These are phyloP conservation scores for Pseudolaguvia tuberculata DNA, from an alignment of 2,113 vertebrate genomes.

Conservation along the genomic window DNA sequence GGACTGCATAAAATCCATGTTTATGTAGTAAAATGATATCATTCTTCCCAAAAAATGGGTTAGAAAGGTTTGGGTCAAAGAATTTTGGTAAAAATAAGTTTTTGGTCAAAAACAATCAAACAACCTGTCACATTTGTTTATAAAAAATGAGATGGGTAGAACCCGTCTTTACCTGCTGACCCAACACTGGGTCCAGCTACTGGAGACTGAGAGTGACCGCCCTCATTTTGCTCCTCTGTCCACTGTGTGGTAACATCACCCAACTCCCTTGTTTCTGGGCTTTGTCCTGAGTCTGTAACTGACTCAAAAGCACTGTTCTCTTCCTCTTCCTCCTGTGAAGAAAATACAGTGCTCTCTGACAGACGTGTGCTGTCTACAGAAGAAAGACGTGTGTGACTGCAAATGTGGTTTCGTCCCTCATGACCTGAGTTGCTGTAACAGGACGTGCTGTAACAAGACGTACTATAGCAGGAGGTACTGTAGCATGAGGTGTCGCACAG, in stretches of 20 bases:
- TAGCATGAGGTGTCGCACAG: constrained; percentile 88
- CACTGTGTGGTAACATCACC: constrained; percentile 68
- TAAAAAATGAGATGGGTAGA: neutral
- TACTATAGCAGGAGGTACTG: constrained; percentile 91
- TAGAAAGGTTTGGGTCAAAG: neutral
- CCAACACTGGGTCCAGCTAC: constrained; percentile 78
- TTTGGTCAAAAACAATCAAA: neutral
- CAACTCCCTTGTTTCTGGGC: constrained; percentile 73
- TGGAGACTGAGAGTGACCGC: constrained; percentile 66
- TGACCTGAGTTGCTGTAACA: constrained; percentile 91
- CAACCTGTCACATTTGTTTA: neutral
- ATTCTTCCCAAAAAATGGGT: neutral
- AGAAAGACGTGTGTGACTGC: constrained; percentile 91
- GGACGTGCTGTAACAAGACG: constrained; percentile 89
- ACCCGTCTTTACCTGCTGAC: constrained; percentile 63
- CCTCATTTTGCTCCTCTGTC: constrained; percentile 69
- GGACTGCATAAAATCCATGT: neutral
- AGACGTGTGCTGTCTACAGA: constrained; percentile 92
- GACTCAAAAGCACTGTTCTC: constrained; percentile 94
- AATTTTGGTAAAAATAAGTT: too few species aligned
- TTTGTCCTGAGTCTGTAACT: constrained; percentile 72
- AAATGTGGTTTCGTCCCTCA: constrained; percentile 76
- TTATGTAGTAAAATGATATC: neutral
- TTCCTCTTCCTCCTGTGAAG: constrained; percentile 92
- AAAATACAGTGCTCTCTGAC: constrained; percentile 94